Evolutionary conservation across 2,113 vertebrate genomes (phyloP).

Genomic region (Acinonyx jubatus): DNA sequence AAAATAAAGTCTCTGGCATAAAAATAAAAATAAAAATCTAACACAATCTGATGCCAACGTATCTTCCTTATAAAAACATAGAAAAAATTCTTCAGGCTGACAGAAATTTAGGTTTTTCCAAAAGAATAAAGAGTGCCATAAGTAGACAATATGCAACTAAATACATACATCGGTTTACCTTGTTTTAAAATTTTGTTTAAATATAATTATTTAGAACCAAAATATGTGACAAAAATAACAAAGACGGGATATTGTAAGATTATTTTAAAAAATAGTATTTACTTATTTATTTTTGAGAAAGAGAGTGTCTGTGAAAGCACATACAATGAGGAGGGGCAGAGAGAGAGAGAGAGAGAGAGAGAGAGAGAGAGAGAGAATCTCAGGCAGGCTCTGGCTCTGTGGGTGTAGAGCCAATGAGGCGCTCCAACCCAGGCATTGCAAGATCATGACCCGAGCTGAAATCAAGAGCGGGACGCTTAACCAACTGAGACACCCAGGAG

Average conservation of each 20-base stretch:
- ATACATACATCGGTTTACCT: neutral
- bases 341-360: no score
- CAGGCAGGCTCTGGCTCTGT: no score
- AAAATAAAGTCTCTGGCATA: neutral
- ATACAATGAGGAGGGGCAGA: no score
- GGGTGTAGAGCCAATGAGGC: no score
- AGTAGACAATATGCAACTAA: neutral
- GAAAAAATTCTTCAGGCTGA: neutral
- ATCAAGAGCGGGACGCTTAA: no score
- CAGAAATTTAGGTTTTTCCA: neutral
- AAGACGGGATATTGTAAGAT: neutral
- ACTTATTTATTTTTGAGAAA: no score
- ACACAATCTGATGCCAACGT: neutral
- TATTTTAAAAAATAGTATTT: neutral
- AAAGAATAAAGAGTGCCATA: neutral
- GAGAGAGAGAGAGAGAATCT: no score
- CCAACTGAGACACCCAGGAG: no score
- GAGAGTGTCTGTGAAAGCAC: no score
- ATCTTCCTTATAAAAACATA: neutral
- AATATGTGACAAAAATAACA: neutral
- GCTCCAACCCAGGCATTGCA: no score
- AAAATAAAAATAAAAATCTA: neutral
- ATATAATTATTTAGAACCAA: neutral
- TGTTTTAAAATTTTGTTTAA: neutral
- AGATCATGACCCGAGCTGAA: no score